Evolutionary conservation across 2,113 vertebrate species (phyloP), one percentile per base, ranked within the genome.

Genomic region (Coptodon rendalli): DNA sequence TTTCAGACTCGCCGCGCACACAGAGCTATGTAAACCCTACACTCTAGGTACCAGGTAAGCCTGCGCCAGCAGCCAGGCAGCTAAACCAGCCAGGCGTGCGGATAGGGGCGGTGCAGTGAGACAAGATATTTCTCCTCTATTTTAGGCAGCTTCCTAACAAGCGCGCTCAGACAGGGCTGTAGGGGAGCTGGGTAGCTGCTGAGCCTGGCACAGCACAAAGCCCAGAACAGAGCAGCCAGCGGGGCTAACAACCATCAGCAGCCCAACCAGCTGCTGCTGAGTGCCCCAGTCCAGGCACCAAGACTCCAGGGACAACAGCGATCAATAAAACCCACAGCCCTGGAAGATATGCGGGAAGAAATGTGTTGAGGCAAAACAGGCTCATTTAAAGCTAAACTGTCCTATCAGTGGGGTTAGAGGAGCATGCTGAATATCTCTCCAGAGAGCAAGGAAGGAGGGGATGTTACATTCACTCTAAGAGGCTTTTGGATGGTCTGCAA

Each of bases 241-340:
- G 66, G 94, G 93, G 92, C 93, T 95, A 95, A 96, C 94, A 94
- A 93, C 92, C 92, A 91, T 95, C 95, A 94, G 89, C 91, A 91
- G 93, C 90, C 93, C 94, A 91, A 95, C 92, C 95, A 96, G 93
- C 95, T 95, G 95, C 95, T 91, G 95, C 88, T 83, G 93, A 91
- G 90, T 91, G 91, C 90, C 92, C 91, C 81, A 88, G 91, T 95
- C 92, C 95, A 94, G 95, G 94, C 93, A 95, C 91, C 87, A 83
- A 81, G 91, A 94, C 93, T 86, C 92, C 63, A 78, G 95, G 94
- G 95, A 95, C 59, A 83, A 84, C 78, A 19, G 81, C 89, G 87
- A 95, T 96, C 95, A 93, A 96, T 95, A 95, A 95, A 95, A 94
- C 88, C 93, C 89, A 93, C 93, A 92, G 91, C 63, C 86, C 92